Evolutionary conservation across 2,113 vertebrate genomes (phyloP).

Genomic region (Zosterops pallidus): DNA sequence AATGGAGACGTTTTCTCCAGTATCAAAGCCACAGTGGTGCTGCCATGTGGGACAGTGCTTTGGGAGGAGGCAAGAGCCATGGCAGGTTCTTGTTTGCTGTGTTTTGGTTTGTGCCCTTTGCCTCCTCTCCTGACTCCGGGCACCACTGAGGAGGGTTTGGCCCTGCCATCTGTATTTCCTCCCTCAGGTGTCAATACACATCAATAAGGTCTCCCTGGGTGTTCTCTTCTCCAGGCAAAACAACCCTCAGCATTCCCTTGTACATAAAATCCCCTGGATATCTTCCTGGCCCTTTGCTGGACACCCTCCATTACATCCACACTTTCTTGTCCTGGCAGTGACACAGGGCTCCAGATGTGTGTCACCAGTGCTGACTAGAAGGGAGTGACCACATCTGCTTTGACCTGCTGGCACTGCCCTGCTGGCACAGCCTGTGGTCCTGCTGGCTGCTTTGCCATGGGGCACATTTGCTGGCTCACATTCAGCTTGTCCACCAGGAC

Average conservation of each 20-base stretch:
- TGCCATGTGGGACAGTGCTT: not conserved
- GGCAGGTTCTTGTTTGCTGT: not conserved
- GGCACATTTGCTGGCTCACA: not conserved
- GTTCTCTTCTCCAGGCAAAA: not conserved
- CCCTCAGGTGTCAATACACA: not conserved
- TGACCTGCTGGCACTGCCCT: not conserved
- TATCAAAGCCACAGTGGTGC: fast-evolving
- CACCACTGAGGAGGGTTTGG: not conserved
- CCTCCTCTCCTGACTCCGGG: not conserved
- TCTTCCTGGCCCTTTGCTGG: not conserved
- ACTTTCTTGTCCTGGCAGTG: not conserved
- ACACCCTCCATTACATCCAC: not conserved
- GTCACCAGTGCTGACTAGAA: not conserved
- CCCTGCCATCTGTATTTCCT: not conserved
- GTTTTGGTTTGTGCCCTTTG: not conserved
- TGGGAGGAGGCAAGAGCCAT: not conserved
- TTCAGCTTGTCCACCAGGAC: not conserved
- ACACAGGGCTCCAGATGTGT: not conserved
- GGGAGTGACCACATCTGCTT: not conserved
- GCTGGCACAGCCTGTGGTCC: not conserved
- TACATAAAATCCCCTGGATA: not conserved
- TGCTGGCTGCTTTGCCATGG: not conserved
- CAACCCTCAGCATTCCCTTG: not conserved
- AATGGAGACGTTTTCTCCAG: not conserved
- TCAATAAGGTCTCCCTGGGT: fast-evolving